These are phyloP conservation scores for Hestina assimilis DNA, from an alignment of 1,140 invertebrate species.

Conservation along the genomic window DNA sequence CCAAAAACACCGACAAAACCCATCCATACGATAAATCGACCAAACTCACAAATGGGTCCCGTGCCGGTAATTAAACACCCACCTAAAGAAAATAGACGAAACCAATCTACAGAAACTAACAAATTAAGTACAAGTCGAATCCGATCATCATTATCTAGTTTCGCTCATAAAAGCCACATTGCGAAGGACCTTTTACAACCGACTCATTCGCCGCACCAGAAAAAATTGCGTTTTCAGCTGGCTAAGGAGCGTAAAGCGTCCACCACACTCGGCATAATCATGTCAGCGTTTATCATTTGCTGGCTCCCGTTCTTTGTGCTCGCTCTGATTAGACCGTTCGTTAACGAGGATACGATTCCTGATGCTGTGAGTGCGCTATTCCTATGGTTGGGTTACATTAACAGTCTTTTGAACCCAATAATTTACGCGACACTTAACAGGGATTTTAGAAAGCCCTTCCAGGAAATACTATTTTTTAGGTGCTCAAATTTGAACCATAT, in stretches of 20 bases:
- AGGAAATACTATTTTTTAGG: slow-evolving; percentile 92
- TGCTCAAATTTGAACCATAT: slow-evolving; percentile 93
- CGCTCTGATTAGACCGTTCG: slow-evolving; percentile 91
- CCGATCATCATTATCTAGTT: slow-evolving; percentile 68
- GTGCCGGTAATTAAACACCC: slow-evolving; percentile 55
- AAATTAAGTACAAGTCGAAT: slow-evolving; percentile 70
- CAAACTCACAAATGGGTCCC: slow-evolving; percentile 52
- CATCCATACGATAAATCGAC: slow-evolving; percentile 66
- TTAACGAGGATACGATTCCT: slow-evolving; percentile 83
- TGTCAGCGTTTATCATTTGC: slow-evolving; percentile 97
- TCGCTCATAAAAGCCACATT: slow-evolving; percentile 74
- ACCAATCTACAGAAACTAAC: slow-evolving; percentile 57
- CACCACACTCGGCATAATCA: slow-evolving; percentile 97
- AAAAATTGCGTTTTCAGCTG: slow-evolving; percentile 88
- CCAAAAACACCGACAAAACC: slow-evolving; percentile 70
- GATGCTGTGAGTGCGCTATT: slow-evolving; percentile 87
- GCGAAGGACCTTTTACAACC: slow-evolving; percentile 69
- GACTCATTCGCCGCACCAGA: slow-evolving; percentile 81
- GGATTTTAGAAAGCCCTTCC: slow-evolving; percentile 95
- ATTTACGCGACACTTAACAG: slow-evolving; percentile 95
- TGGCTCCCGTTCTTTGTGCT: slow-evolving; percentile 98
- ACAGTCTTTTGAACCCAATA: slow-evolving; percentile 94
- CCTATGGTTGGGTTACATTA: slow-evolving; percentile 96
- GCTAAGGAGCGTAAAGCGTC: slow-evolving; percentile 96
- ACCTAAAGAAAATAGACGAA: slow-evolving; percentile 48